Base-by-base conservation (phyloP, 1,140 invertebrate species). In the Dendroctonus ponderosae region DNA sequence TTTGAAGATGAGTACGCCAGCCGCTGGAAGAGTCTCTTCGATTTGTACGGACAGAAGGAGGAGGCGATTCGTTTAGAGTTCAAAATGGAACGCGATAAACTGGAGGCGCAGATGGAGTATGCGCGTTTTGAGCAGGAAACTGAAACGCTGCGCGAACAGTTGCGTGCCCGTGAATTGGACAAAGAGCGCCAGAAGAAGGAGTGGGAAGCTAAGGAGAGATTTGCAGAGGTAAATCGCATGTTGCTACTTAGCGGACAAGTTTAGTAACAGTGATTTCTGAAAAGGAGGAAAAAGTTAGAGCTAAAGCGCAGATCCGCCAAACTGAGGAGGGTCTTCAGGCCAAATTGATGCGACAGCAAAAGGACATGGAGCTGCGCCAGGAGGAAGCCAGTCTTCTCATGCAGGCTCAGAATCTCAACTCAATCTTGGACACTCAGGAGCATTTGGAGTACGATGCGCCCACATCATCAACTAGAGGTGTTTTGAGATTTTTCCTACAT, bases 1-100 rank as follows among this genome's bases (percentile, higher is more conserved):
- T 98, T 99, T 82, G 96, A 99, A 77, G 92, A 91, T 76, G 93
- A 97, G 75, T 97, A 97, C 82, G 96, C 94, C 8, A 90, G 90
- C 37, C 88, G 94, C 50, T 99, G 96, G 95, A 98, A 98, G 79
- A 92, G 97, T 72, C 80, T 99, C 40, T 89, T 94, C 77, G 92
- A 96, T 74, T 79, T 97, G 3, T 94, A 93, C 75, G 91, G 94
- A 71, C 90, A 95, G 72, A 95, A 96, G 70, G 88, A 94, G 75
- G 89, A 94, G 64, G 89, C 92, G 7, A 79, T 99, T 0, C 93
- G 96, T 75, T 86, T 90, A 65, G 96, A 99, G 80, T 87, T 98
- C 79, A 86, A 90, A 69, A 86, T 91, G 78, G 92, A 94, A 75
- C 88, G 93, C 77, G 91, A 94, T 56, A 95, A 96, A 75, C 79